phyloP scores from a whole-genome alignment of 92 coral and sea anemone genomes.

The Anthopleura xanthogrammica region DNA sequence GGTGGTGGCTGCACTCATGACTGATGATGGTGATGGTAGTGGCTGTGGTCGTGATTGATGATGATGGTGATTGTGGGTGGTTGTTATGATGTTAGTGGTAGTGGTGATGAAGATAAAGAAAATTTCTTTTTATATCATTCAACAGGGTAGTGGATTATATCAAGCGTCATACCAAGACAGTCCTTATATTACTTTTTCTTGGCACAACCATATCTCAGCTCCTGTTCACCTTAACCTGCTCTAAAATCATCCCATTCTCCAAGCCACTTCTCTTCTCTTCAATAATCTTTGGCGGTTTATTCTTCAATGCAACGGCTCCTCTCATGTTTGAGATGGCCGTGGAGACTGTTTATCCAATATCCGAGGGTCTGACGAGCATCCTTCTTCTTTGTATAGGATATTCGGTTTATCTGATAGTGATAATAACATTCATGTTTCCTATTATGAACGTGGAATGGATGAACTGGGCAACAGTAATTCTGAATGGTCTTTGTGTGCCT shows the following conservation, averaged over 20 bases:
- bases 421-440: constrained; percentile 72
- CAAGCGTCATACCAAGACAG: constrained; percentile 47
- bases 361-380: constrained; percentile 61
- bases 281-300: constrained; percentile 58
- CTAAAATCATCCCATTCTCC: constrained; percentile 59
- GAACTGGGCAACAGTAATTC: constrained; percentile 69
- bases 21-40: no score
- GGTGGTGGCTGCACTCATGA: no score
- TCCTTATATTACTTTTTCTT: constrained; percentile 44
- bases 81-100: not conserved
- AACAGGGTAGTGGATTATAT: constrained; percentile 57
- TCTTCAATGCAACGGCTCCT: constrained; percentile 60
- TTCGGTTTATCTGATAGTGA: constrained; percentile 43
- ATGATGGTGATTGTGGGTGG: not conserved
- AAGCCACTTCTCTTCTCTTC: constrained; percentile 51
- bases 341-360: constrained; percentile 68
- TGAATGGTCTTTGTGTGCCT: constrained; percentile 52
- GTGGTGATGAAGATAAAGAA: not conserved
- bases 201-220: constrained; percentile 61
- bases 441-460: constrained; percentile 65
- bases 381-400: constrained; percentile 46
- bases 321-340: constrained; percentile 64
- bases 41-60: not conserved
- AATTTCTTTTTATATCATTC: not conserved
- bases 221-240: constrained; percentile 62